phyloP scores from a whole-genome alignment of 2,113 vertebrate species.

The Nymphicus hollandicus region DNA sequence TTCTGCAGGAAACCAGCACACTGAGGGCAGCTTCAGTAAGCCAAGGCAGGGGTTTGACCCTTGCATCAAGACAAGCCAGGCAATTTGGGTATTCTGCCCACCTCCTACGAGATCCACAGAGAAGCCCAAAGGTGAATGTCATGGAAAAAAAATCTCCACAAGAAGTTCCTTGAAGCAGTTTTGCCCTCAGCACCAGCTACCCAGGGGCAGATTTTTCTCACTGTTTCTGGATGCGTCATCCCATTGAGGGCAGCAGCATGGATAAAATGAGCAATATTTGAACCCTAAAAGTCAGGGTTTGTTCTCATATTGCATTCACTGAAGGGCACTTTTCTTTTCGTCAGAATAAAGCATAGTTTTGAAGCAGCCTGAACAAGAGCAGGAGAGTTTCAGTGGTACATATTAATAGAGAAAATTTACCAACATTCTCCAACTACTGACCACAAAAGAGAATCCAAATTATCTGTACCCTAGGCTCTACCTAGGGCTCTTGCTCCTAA shows the following conservation, averaged over 20 bases:
- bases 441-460: neutral
- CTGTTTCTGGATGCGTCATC: neutral
- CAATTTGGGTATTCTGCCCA: neutral
- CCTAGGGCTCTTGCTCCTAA: neutral
- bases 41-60: neutral
- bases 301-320: neutral
- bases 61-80: neutral
- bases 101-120: neutral
- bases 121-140: neutral
- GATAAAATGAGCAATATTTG: slow-evolving; percentile 11
- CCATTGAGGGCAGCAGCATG: neutral
- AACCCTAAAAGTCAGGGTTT: neutral
- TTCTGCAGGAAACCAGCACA: neutral
- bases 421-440: neutral
- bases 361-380: neutral
- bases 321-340: neutral
- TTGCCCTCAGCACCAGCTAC: neutral
- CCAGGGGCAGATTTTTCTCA: neutral
- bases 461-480: neutral
- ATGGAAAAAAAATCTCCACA: neutral
- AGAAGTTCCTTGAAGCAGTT: neutral
- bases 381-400: neutral
- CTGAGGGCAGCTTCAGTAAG: neutral
- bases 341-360: neutral
- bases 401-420: neutral